Conservation (phyloP, 2,888 invertebrate species). For the Trichacis sp. region DNA sequence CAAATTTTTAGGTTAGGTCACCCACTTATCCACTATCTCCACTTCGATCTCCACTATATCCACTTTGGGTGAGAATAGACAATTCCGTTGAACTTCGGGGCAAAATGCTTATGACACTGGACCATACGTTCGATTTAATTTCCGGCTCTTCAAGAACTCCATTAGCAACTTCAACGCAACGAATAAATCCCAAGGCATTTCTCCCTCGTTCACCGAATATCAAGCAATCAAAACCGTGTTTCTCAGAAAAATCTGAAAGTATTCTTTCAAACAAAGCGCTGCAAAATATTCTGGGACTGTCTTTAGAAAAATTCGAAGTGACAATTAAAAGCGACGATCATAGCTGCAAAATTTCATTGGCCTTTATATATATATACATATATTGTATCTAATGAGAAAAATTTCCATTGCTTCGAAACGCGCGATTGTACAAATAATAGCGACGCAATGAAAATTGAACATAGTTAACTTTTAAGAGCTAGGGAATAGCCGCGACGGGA, state of each 20-base stretch:
- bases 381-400: constrained; percentile 19
- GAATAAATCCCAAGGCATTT: neutral
- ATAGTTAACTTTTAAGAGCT: constrained; percentile 29
- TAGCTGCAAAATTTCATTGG: constrained; percentile 13
- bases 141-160: no score
- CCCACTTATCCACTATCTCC: no score
- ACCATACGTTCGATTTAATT: no score
- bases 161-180: no score
- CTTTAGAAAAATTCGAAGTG: neutral
- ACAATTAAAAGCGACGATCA: neutral
- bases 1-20: no score
- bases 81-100: no score
- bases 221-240: neutral
- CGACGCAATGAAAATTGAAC: constrained; percentile 22
- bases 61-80: no score
- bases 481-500: constrained; percentile 30
- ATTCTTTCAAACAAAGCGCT: neutral
- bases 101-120: no score
- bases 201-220: neutral
- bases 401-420: constrained; percentile 20
- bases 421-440: constrained; percentile 17
- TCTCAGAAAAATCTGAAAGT: neutral
- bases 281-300: neutral
- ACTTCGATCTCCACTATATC: no score
- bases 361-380: constrained; percentile 32